phyloP scores from a whole-genome alignment of 2,888 invertebrate genomes.

The Endomychus coccineus region DNA sequence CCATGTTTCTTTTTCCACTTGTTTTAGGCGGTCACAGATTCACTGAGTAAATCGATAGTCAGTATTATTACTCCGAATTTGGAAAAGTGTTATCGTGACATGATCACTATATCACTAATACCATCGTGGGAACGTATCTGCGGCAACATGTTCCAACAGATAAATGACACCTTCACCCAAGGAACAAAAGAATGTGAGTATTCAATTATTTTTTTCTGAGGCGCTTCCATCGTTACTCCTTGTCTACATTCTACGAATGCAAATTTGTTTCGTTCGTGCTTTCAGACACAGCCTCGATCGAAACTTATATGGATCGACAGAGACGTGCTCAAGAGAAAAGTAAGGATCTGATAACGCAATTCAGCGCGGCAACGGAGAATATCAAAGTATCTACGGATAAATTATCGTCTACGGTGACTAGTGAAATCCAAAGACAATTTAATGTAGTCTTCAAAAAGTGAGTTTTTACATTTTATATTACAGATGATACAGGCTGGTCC shows the following conservation, averaged over 20 bases:
- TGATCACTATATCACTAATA: slow-evolving; percentile 66
- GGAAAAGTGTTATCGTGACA: slow-evolving; percentile 69
- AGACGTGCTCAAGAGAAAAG: slow-evolving; percentile 41
- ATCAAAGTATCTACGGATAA: slow-evolving; percentile 39
- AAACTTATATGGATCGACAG: slow-evolving; percentile 42
- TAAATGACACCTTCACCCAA: slow-evolving; percentile 78
- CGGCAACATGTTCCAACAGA: slow-evolving; percentile 79
- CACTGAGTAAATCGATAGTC: slow-evolving; percentile 61
- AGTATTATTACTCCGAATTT: slow-evolving; percentile 65
- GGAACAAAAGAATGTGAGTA: slow-evolving; percentile 87
- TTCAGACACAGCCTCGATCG: slow-evolving; percentile 42
- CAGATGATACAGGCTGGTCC: too few species aligned
- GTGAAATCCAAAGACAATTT: slow-evolving; percentile 40
- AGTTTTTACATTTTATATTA: too few species aligned
- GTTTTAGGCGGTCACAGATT: slow-evolving; percentile 64
- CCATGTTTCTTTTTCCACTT: too few species aligned
- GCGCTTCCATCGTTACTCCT: background rate
- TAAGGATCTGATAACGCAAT: slow-evolving; percentile 41
- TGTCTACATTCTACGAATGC: background rate
- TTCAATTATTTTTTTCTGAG: slow-evolving; percentile 16
- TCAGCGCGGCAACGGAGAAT: slow-evolving; percentile 40
- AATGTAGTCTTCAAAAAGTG: slow-evolving; percentile 37
- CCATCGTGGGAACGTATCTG: slow-evolving; percentile 85
- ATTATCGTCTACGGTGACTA: slow-evolving; percentile 31
- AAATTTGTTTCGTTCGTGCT: too few species aligned